Evolutionary conservation across 2,797 vertebrate species (phyloP), one percentile per base, ranked within the genome.

Genomic region (Microchirus variegatus): DNA sequence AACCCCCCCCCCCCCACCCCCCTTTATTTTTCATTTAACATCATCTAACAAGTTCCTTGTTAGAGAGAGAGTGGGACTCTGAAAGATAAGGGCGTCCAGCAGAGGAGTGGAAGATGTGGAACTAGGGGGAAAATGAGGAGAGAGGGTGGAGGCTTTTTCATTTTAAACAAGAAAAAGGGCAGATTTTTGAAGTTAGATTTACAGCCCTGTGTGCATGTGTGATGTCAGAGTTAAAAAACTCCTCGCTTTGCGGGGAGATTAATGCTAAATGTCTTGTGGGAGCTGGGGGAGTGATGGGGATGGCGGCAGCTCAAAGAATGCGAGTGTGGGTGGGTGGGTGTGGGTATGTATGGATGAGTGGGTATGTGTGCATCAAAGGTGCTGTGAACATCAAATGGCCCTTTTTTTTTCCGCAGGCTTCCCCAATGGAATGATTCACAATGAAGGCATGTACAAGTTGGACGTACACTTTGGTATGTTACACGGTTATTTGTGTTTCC

Each of bases 171-270:
- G 19, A 22, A 86, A 84, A 81, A 66, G 49, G 46, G 13, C 40
- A 85, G 82, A 89, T 90, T 87, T 87, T 87, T 87, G 77, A 89
- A 85, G 79, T 78, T 69, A 83, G 86, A 91, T 89, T 91, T 89
- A 91, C 49, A 51, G 67, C 65, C 12, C 68, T 65, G 77, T 80
- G 82, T 86, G 82, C 83, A 67, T 77, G 73, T 85, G 85, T 89
- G 86, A 90, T 90, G 86, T 91, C 89, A 90, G 86, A 80, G 81
- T 86, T 80, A 64, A 89, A 22, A 85, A 88, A 88, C 80, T 89
- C 79, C 77, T 72, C 59, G 77, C 81, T 87, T 87, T 88, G 87
- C 74, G 75, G 68, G 77, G 81, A 88, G 87, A 89, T 89, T 89
- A 90, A 87, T 86, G 70, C 79, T 87, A 87, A 89, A 87, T 90